phyloP scores from a whole-genome alignment of 2,113 vertebrate species.

The Grammatotria lemairii region DNA sequence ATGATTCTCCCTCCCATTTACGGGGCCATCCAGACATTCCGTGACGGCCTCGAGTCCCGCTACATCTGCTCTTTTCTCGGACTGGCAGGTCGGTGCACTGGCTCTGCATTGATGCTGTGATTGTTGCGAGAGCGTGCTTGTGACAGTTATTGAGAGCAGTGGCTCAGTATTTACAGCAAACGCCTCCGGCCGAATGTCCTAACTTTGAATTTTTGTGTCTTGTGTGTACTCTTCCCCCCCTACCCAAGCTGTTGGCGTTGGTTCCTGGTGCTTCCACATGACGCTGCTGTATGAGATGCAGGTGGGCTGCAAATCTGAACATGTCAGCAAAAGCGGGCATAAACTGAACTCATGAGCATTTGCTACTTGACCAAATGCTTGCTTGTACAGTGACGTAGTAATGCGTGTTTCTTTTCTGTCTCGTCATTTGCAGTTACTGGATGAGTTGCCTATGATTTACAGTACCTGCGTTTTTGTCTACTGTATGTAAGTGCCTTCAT shows the following conservation, averaged over 20 bases:
- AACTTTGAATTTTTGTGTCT: neutral
- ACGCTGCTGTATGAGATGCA: constrained; percentile 98
- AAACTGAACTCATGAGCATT: neutral
- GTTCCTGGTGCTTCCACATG: constrained; percentile 99
- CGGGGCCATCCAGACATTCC: constrained; percentile 85
- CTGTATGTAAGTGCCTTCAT: constrained; percentile 87
- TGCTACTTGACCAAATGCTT: neutral
- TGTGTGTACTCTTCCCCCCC: constrained; percentile 43
- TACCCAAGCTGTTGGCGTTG: constrained; percentile 87
- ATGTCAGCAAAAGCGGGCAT: neutral
- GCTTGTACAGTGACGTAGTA: neutral
- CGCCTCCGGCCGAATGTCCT: neutral
- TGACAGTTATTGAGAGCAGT: neutral
- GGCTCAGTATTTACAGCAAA: neutral
- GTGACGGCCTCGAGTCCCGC: constrained; percentile 85
- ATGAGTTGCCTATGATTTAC: constrained; percentile 99
- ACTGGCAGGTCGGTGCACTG: constrained; percentile 80
- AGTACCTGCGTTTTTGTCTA: constrained; percentile 96
- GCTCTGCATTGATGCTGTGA: neutral
- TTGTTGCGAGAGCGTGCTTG: neutral
- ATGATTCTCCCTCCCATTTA: constrained; percentile 96
- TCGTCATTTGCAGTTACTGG: constrained; percentile 80
- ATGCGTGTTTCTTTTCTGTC: neutral
- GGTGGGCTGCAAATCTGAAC: constrained; percentile 67
- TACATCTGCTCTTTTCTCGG: constrained; percentile 90